Conservation (phyloP, 2,888 invertebrate genomes). For the Metalampra italica region DNA sequence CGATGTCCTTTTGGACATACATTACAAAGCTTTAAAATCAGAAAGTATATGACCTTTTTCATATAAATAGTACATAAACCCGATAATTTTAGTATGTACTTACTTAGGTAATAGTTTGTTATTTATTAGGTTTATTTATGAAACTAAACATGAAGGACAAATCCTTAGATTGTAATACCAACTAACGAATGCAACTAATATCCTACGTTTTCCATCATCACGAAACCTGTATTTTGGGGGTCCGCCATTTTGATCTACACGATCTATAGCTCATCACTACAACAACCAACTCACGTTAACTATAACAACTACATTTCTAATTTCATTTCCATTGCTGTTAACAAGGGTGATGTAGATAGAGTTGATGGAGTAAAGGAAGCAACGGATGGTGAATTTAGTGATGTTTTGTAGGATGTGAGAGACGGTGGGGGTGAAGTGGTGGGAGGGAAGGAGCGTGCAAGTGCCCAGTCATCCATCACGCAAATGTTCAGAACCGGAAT, state of each 20-base stretch:
- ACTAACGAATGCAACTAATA: constrained; percentile 39
- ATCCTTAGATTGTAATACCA: not conserved
- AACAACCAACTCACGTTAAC: constrained; percentile 30
- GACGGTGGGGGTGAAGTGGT: constrained; percentile 26
- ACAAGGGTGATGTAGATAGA: not conserved
- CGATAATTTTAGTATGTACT: too few species aligned
- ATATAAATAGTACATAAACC: too few species aligned
- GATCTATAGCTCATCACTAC: constrained; percentile 57
- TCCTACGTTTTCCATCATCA: constrained; percentile 51
- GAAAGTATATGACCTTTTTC: too few species aligned
- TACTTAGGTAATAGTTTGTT: too few species aligned
- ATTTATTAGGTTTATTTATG: too few species aligned
- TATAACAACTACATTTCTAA: not conserved
- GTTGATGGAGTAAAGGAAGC: constrained; percentile 18
- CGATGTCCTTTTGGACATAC: too few species aligned
- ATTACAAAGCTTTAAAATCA: too few species aligned
- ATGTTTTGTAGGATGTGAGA: constrained; percentile 18
- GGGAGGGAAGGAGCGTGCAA: constrained; percentile 44
- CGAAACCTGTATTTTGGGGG: constrained; percentile 68
- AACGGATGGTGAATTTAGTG: constrained; percentile 22
- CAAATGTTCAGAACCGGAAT: constrained; percentile 67
- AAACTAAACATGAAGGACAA: not conserved
- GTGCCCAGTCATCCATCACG: constrained; percentile 71
- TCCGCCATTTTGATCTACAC: constrained; percentile 69
- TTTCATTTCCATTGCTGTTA: constrained; percentile 24